A percentile compares a stretch with the other conserved stretches of the same genome.
Evolutionary conservation across 2,797 vertebrate genomes (phyloP).

Genomic region (Hippoglossus hippoglossus): DNA sequence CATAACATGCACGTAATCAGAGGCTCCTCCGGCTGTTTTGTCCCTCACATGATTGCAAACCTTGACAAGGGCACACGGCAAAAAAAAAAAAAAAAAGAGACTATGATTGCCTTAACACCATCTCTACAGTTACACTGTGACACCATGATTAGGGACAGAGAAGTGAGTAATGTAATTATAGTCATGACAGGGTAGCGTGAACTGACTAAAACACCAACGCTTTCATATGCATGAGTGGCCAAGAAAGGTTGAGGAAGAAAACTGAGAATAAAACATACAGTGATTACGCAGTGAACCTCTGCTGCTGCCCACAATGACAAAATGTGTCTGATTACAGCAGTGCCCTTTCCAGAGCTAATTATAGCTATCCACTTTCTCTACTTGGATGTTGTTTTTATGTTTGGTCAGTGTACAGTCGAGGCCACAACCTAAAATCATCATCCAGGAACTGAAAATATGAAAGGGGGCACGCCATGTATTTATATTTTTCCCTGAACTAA

Average conservation of each 20-base stretch:
- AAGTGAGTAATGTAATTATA: constrained; percentile 59
- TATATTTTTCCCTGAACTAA: constrained; percentile 15
- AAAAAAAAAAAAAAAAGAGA: constrained; percentile 32
- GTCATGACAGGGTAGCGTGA: constrained; percentile 40
- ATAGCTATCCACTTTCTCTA: constrained; percentile 55
- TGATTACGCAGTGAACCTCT: constrained; percentile 52
- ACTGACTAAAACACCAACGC: constrained; percentile 38
- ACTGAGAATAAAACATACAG: constrained; percentile 68
- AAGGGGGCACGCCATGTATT: constrained; percentile 7
- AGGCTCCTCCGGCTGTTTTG: constrained; percentile 56
- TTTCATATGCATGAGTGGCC: constrained; percentile 37
- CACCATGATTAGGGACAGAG: constrained; percentile 50
- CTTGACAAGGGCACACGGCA: constrained; percentile 17
- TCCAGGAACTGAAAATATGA: constrained; percentile 27
- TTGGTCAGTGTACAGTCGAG: constrained; percentile 39
- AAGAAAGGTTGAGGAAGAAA: constrained; percentile 31
- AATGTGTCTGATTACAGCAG: constrained; percentile 56
- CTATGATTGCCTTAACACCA: constrained; percentile 39
- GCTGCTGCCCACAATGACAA: constrained; percentile 58
- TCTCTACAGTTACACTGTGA: constrained; percentile 33
- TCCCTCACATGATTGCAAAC: constrained; percentile 48
- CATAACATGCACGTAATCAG: constrained; percentile 54
- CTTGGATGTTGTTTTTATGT: constrained; percentile 57
- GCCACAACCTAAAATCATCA: constrained; percentile 48
- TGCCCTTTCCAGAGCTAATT: constrained; percentile 57